Evolutionary conservation across 2,113 vertebrate species (phyloP).

Genomic region (Tricholaema leucomelas): DNA sequence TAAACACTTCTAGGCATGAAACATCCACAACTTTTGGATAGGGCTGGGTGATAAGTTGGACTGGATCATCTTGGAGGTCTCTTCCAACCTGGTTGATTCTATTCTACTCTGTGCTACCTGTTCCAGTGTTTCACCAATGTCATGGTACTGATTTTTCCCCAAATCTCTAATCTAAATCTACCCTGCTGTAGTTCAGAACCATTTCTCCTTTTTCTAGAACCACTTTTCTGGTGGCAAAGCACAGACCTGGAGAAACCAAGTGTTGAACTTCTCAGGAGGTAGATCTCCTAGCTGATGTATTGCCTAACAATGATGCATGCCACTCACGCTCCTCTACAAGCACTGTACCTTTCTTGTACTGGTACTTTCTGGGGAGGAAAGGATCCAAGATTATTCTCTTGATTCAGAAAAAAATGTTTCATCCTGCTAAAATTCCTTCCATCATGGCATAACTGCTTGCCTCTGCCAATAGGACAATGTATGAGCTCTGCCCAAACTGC

Average conservation of each 20-base stretch:
- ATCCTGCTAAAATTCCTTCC: not conserved
- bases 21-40: no score
- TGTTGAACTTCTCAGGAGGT: not conserved
- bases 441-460: accelerated
- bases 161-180: no score
- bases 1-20: no score
- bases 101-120: no score
- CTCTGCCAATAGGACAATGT: not conserved
- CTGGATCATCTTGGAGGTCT: no score
- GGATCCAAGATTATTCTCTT: not conserved
- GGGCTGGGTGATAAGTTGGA: no score
- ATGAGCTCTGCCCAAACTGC: not conserved
- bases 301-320: not conserved
- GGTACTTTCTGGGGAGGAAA: not conserved
- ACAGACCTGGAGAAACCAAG: not conserved
- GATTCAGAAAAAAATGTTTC: not conserved
- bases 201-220: no score
- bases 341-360: not conserved
- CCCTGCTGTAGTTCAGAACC: no score
- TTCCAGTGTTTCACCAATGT: no score
- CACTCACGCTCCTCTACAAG: not conserved
- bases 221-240: not conserved
- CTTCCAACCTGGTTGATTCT: no score
- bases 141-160: no score
- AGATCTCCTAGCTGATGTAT: not conserved